Evolutionary conservation across 2,888 invertebrate species (phyloP), one percentile per base, ranked within the genome.

Genomic region (Anarsia innoxiella): DNA sequence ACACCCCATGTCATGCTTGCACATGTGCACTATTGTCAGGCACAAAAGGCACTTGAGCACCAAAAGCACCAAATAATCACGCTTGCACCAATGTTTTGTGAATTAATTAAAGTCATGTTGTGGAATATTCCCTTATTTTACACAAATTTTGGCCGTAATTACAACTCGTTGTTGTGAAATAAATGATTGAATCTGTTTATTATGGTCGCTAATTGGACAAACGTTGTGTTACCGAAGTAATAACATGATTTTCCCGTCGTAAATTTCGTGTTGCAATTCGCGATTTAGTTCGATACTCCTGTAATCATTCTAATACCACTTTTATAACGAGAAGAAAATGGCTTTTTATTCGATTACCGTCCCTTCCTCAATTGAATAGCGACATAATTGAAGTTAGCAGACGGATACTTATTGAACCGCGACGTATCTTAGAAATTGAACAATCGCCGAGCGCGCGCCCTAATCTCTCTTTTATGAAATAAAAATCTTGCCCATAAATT

Each of bases 81-180:
- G 56, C 56, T 56, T 56, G 54, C 56, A 56, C 57, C 38, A 46
- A 48, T 52, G 52, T 46, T 37, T 26, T 50, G 36, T 46, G 39
- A 44, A 48, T 46, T n/a, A n/a, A n/a, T n/a, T n/a, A n/a, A n/a
- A n/a, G n/a, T n/a, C n/a, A n/a, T n/a, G n/a, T n/a, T n/a, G n/a
- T n/a, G n/a, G n/a, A n/a, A n/a, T n/a, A n/a, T n/a, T n/a, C n/a
- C n/a, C n/a, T n/a, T n/a, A n/a, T n/a, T n/a, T n/a, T n/a, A n/a
- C n/a, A n/a, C n/a, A n/a, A n/a, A n/a, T n/a, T n/a, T n/a, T n/a
- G n/a, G n/a, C n/a, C n/a, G n/a, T n/a, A n/a, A n/a, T n/a, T n/a
- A n/a, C n/a, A n/a, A n/a, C n/a, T n/a, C n/a, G n/a, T n/a, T n/a
- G n/a, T n/a, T n/a, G n/a, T n/a, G n/a, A n/a, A n/a, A n/a, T n/a